Base-by-base conservation (phyloP, 2,113 vertebrate genomes). In the Rousettus leschenaultii region DNA sequence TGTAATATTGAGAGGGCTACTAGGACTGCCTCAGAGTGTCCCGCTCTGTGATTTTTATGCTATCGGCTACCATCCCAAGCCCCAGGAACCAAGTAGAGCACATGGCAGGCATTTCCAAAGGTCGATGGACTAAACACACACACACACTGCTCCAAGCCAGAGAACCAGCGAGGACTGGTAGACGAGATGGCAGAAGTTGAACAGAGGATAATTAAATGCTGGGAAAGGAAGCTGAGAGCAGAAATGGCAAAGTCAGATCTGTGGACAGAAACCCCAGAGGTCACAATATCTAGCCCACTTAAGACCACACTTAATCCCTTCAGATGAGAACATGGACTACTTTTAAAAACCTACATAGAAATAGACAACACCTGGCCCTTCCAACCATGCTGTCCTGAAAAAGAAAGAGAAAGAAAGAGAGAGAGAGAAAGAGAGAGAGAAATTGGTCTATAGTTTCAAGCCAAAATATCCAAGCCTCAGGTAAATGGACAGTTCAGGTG, bases 151-250 rank as follows among this genome's bases (percentile, higher is more conserved):
- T 61, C 40, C 40, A 14, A 28, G 14, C 28, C 89, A 24, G 35
- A 78, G 24, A 80, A 28, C 3, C 0, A 0, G 7, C 0, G 4
- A 73, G 26, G 30, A 7, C 3, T 8, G 61, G 6, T 16, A 6
- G 66, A 18, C 74, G 84, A 96, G 70, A 78, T 15, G 51, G 18
- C 24, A 19, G 82, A 80, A 71, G 40, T 11, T 8, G 6, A 59
- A 19, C 0, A 7, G 68, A 88, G 33, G 43, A 78, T 10, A 80
- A 43, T 0, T 51, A 43, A 61, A 85, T 43, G 59, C 63, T 8
- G 45, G 73, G 21, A 78, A 77, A 92, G 28, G 45, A 89, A 45
- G 24, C 22, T 30, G 18, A 63, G 7, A 9, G 7, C 18, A 26
- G 65, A 48, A 75, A 94, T 19, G 8, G 26, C 35, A 38, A 51